phyloP scores from a whole-genome alignment of 2,113 vertebrate species.

The Acinonyx jubatus region DNA sequence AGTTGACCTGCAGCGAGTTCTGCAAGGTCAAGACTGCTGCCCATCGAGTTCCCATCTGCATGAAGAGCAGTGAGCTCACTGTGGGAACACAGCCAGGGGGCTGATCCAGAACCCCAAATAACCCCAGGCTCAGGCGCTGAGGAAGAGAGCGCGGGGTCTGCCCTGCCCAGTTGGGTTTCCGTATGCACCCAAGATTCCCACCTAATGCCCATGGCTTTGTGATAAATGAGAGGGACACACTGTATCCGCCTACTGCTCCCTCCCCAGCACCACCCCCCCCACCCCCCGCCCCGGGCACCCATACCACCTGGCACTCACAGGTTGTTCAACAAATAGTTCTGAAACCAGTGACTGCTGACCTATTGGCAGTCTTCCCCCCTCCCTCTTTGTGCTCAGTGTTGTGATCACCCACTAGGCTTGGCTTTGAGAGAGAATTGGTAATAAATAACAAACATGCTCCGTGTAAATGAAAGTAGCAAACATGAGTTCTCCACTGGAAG shows the following conservation, averaged over 20 bases:
- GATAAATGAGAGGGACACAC: neutral
- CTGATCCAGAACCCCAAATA: neutral
- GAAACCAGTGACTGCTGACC: neutral
- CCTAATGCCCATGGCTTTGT: neutral
- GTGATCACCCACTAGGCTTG: neutral
- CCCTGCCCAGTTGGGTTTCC: neutral
- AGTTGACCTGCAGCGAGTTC: neutral
- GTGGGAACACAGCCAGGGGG: neutral
- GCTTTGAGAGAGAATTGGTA: neutral
- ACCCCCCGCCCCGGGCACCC: neutral
- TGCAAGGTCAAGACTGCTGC: neutral
- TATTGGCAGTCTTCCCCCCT: neutral
- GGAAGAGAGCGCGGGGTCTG: neutral
- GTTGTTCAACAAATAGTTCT: neutral
- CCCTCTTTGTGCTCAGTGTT: neutral
- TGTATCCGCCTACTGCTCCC: neutral
- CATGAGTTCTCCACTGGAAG: neutral
- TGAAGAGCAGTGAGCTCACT: fast-evolving
- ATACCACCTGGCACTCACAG: neutral
- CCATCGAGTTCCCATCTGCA: neutral
- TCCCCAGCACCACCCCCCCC: neutral
- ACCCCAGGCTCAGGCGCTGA: neutral
- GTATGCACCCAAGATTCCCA: neutral
- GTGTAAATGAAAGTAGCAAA: neutral
- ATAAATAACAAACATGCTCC: neutral